Evolutionary conservation across 2,888 invertebrate species (phyloP).

Genomic region (Pycnomerus fuliginosus): DNA sequence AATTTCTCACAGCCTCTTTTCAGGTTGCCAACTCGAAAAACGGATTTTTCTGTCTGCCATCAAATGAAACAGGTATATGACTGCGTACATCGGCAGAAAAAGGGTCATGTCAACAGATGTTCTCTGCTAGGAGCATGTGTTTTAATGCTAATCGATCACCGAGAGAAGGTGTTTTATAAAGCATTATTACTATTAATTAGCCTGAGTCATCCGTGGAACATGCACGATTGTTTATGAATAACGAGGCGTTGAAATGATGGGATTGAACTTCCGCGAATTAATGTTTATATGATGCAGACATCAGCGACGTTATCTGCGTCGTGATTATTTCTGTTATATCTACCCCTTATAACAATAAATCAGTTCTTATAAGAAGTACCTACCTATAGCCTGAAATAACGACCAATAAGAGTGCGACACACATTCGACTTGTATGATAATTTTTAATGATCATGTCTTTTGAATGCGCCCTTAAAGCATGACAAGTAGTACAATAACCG

Average conservation of each 20-base stretch:
- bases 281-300: slow-evolving; percentile 26
- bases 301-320: too few species aligned
- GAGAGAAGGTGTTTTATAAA: slow-evolving; percentile 19
- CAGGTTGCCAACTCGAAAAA: too few species aligned
- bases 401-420: too few species aligned
- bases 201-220: slow-evolving; percentile 20
- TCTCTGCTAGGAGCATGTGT: slow-evolving; percentile 19
- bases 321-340: too few species aligned
- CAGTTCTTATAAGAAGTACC: too few species aligned
- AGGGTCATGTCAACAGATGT: slow-evolving; percentile 10
- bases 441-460: too few species aligned
- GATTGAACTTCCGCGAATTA: slow-evolving; percentile 37
- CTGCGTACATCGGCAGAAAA: neutral
- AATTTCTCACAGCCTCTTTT: too few species aligned
- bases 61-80: neutral
- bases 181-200: slow-evolving; percentile 26
- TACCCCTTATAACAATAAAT: too few species aligned
- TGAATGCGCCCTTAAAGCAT: slow-evolving; percentile 33
- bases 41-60: neutral
- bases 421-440: too few species aligned
- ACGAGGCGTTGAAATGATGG: slow-evolving; percentile 31
- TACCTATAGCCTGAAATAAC: too few species aligned
- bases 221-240: slow-evolving; percentile 30
- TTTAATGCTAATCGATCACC: slow-evolving; percentile 6
- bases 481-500: slow-evolving; percentile 36